Conservation (phyloP, 2,797 vertebrate genomes). For the Kryptopterus vitreolus region DNA sequence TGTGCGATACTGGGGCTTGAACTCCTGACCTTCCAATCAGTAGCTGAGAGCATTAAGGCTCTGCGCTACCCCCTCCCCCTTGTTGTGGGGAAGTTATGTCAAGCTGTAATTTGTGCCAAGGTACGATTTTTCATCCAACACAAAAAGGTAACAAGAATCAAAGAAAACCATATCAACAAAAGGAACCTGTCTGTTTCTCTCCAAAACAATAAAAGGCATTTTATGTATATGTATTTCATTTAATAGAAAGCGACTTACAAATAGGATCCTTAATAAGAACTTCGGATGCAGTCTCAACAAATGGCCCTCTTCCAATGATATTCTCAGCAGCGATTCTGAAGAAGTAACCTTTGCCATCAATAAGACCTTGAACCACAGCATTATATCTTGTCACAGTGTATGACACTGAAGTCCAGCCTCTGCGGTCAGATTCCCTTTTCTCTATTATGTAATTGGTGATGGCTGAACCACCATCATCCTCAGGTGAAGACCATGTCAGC, state of each 20-base stretch:
- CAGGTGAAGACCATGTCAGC: slow-evolving; percentile 92
- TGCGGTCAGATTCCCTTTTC: slow-evolving; percentile 92
- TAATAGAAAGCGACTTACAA: slow-evolving; percentile 74
- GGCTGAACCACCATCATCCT: slow-evolving; percentile 93
- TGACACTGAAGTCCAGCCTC: slow-evolving; percentile 94
- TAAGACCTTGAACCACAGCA: slow-evolving; percentile 90
- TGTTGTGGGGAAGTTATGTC: too few species aligned
- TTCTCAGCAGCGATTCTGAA: slow-evolving; percentile 98
- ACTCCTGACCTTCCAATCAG: too few species aligned
- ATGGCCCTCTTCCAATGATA: slow-evolving; percentile 96
- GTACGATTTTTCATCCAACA: too few species aligned
- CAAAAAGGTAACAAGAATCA: too few species aligned
- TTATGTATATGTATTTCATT: neutral
- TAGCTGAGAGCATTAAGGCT: too few species aligned
- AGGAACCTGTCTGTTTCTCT: too few species aligned
- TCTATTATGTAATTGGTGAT: slow-evolving; percentile 96
- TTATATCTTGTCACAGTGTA: slow-evolving; percentile 95
- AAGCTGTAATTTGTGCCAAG: too few species aligned
- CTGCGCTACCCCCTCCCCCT: too few species aligned
- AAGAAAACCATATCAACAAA: too few species aligned
- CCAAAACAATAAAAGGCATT: too few species aligned
- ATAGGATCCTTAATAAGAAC: slow-evolving; percentile 91
- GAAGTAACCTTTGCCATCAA: slow-evolving; percentile 90
- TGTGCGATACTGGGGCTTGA: too few species aligned
- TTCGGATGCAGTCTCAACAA: slow-evolving; percentile 83